A percentile compares a stretch with the other conserved stretches of the same genome.
Evolutionary conservation across 2,888 invertebrate genomes (phyloP).

Genomic region (Dasypolia templi): DNA sequence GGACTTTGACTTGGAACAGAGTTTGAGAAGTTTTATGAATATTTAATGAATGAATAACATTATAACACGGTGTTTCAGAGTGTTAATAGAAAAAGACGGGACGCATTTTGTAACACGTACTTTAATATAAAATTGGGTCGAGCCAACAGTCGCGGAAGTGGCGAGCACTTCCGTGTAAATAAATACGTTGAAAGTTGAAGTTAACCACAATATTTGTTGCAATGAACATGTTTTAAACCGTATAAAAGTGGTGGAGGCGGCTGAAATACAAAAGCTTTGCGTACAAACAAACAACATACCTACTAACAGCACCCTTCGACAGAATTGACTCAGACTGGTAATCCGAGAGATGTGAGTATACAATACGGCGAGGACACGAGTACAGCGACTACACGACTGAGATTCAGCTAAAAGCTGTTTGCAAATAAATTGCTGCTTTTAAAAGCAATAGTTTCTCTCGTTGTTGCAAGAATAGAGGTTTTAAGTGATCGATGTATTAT

Average conservation of each 20-base stretch:
- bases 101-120: constrained; percentile 31
- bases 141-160: constrained; percentile 29
- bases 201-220: constrained; percentile 39
- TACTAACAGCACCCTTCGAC: constrained; percentile 46
- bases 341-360: constrained; percentile 66
- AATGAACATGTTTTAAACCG: constrained; percentile 35
- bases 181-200: constrained; percentile 26
- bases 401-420: constrained; percentile 67
- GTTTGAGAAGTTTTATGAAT: constrained; percentile 61
- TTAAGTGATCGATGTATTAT: constrained; percentile 57
- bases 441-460: constrained; percentile 65
- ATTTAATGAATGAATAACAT: constrained; percentile 56
- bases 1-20: constrained; percentile 42
- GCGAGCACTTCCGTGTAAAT: constrained; percentile 20
- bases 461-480: constrained; percentile 52
- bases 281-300: constrained; percentile 28
- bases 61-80: constrained; percentile 43
- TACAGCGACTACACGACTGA: constrained; percentile 41
- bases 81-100: constrained; percentile 40
- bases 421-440: constrained; percentile 68
- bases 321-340: constrained; percentile 64
- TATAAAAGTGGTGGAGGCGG: constrained; percentile 25
- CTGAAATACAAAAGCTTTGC: constrained; percentile 44
- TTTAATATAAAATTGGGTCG: constrained; percentile 46
- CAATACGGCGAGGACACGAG: constrained; percentile 58